Evolutionary conservation across 1,140 invertebrate species (phyloP), one percentile per base, ranked within the genome.

Genomic region (Ceratina japonica): DNA sequence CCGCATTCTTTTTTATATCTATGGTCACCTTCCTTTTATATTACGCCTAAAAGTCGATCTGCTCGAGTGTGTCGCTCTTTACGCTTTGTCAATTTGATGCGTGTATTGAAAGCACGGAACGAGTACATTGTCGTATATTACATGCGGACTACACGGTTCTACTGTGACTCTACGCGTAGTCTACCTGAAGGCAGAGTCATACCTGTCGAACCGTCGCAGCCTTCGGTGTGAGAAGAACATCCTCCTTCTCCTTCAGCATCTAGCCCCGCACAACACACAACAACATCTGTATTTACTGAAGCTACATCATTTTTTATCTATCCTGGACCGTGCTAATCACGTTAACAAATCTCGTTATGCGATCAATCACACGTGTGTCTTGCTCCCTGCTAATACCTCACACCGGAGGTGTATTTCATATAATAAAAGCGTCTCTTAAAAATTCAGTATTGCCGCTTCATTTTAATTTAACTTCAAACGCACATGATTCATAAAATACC

Each of bases 161-260:
- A 91, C 83, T 44, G 86, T 85, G 86, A 91, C 86, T 87, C 83
- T 87, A 90, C 79, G 81, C 83, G 80, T 69, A 76, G 84, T 89
- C 87, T 92, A 91, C 87, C 90, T 90, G 88, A 91, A 92, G 91
- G 89, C 90, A 86, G 87, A 85, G 86, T 90, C 89, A 91, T 95
- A 96, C 95, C 96, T 96, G 96, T 95, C 93, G 96, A 96, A 93
- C 96, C 96, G 94, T 97, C 96, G 94, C 96, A 97, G 93, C 96
- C 96, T 93, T 97, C 96, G 90, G 96, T 95, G 93, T 97, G 96
- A 92, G 96, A 96, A 89, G 96, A 95, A 94, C 96, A 97, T 94
- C 96, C 96, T 93, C 94, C 95, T 93, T 96, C 96, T 93, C 94
- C 95, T 93, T 96, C 96, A 92, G 94, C 93, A 93, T 95, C 95